Evolutionary conservation across 2,113 vertebrate species (phyloP).

Genomic region (Pungitius pungitius): DNA sequence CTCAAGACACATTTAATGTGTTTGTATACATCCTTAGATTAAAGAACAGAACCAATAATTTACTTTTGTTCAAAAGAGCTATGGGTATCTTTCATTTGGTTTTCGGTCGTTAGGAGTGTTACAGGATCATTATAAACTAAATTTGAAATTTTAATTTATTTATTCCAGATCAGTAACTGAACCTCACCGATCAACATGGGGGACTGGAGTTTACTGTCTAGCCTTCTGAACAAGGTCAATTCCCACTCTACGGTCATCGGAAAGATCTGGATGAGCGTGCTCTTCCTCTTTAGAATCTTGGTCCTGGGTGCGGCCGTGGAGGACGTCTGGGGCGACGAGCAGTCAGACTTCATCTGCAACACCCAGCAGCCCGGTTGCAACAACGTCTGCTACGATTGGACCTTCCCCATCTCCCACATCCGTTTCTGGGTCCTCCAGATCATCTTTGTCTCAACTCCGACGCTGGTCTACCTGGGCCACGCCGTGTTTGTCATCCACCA

Average conservation of each 20-base stretch:
- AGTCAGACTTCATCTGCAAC: constrained; percentile 83
- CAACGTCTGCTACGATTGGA: constrained; percentile 86
- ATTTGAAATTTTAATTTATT: neutral
- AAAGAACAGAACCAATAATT: constrained; percentile 4
- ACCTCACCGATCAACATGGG: constrained; percentile 75
- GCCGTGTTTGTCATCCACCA: constrained; percentile 88
- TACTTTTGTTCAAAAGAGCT: neutral
- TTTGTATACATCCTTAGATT: neutral
- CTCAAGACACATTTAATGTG: neutral
- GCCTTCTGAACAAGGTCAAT: constrained; percentile 83
- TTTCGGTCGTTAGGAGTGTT: too few relatives aligned
- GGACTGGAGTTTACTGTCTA: constrained; percentile 82
- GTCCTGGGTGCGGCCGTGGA: constrained; percentile 83
- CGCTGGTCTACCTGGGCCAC: constrained; percentile 92
- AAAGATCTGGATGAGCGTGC: constrained; percentile 86
- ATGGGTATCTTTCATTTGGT: constrained; percentile 9
- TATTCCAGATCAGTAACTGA: constrained; percentile 37
- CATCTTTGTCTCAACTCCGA: constrained; percentile 94
- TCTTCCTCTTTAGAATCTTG: constrained; percentile 86
- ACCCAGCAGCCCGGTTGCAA: constrained; percentile 85
- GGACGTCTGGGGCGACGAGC: constrained; percentile 85
- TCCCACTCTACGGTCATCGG: constrained; percentile 83
- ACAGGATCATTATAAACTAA: neutral
- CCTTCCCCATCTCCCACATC: constrained; percentile 86
- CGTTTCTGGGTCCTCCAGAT: constrained; percentile 96